phyloP scores from a whole-genome alignment of 2,888 invertebrate genomes.

The Lathronympha strigana region DNA sequence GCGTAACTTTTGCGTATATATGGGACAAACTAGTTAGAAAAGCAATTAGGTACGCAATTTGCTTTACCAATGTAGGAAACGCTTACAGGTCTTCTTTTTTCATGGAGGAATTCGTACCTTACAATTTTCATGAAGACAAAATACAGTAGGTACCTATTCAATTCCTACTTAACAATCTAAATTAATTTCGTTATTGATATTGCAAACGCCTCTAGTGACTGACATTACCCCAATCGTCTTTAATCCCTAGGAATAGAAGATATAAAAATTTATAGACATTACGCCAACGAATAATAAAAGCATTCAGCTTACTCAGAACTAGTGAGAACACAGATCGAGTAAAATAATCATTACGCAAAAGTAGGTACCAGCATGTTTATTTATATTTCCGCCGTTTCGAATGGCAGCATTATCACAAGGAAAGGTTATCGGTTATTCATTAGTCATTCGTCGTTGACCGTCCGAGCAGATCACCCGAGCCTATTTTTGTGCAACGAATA shows the following conservation, averaged over 20 bases:
- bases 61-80: background rate
- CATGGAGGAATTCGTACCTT: background rate
- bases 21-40: background rate
- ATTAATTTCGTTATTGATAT: too few species aligned
- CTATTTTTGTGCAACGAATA: conserved; percentile 38
- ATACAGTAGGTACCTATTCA: too few species aligned
- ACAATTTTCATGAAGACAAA: too few species aligned
- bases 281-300: background rate
- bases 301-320: background rate
- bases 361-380: conserved; percentile 20
- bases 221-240: too few species aligned
- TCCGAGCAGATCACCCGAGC: conserved; percentile 47
- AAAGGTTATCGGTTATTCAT: conserved; percentile 61
- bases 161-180: too few species aligned
- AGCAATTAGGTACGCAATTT: background rate
- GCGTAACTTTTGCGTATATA: background rate
- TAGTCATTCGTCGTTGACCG: conserved; percentile 53
- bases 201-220: too few species aligned
- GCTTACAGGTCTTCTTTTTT: background rate
- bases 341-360: conserved; percentile 10
- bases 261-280: too few species aligned
- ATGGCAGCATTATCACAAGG: conserved; percentile 48
- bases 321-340: background rate
- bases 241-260: too few species aligned
- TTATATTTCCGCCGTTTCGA: conserved; percentile 28